A percentile compares a stretch with the other conserved stretches of the same genome.
Evolutionary conservation across 2,888 invertebrate species (phyloP).

Genomic region (Rhogogaster chlorosoma): DNA sequence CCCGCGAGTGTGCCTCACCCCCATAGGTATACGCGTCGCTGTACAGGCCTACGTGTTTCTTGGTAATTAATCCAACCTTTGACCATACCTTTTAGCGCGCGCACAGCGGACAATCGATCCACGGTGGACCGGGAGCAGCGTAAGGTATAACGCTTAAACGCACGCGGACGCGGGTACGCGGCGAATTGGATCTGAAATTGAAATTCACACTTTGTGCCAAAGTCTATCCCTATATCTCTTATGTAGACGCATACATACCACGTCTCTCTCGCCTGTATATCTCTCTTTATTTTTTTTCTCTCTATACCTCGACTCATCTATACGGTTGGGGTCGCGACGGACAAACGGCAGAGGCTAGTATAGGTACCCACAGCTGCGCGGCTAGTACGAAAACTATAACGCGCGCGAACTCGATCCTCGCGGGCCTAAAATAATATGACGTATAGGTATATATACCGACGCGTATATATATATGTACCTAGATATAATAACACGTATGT

Average conservation of each 20-base stretch:
- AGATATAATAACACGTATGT: constrained; percentile 6
- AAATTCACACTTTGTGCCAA: constrained; percentile 29
- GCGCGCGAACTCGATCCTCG: background rate
- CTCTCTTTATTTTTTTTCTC: constrained; percentile 46
- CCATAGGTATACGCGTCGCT: background rate
- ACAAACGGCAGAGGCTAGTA: background rate
- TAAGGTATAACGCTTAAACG: constrained; percentile 50
- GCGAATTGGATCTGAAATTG: constrained; percentile 48
- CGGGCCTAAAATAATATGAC: background rate
- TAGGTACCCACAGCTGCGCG: background rate
- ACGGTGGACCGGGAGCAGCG: constrained; percentile 19
- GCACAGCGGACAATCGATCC: constrained; percentile 25
- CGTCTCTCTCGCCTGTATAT: background rate
- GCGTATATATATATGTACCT: background rate
- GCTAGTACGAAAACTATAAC: background rate
- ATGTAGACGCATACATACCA: background rate
- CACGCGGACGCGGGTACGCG: constrained; percentile 34
- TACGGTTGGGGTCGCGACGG: constrained; percentile 30
- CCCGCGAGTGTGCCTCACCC: too few species aligned
- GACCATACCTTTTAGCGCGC: constrained; percentile 36
- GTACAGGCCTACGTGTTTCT: constrained; percentile 24
- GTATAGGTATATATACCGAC: background rate
- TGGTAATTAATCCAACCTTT: constrained; percentile 23
- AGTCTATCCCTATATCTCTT: background rate
- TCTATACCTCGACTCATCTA: constrained; percentile 39